Conservation (phyloP, 2,888 invertebrate genomes). For the Smittia aterrima region DNA sequence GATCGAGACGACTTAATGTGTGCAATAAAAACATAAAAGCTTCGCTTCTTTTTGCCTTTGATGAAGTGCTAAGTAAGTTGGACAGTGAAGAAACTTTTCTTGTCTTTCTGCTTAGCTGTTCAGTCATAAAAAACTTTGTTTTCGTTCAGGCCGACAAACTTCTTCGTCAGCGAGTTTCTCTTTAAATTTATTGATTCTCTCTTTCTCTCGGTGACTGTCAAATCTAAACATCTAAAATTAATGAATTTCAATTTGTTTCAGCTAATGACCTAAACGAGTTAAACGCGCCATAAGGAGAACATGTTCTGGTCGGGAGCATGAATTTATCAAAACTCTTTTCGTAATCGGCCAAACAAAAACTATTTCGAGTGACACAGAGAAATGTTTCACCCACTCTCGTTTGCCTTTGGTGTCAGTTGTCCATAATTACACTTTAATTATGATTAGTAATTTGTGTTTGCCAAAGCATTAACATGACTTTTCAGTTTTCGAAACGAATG, state of each 20-base stretch:
- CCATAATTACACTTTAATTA: slow-evolving; percentile 35
- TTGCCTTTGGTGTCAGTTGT: slow-evolving; percentile 10
- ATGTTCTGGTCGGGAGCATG: neutral
- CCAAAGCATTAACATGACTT: slow-evolving; percentile 22
- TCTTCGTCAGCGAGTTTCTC: neutral
- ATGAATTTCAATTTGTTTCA: slow-evolving; percentile 17
- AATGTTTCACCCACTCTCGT: neutral
- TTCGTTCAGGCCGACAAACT: neutral
- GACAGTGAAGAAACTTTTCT: neutral
- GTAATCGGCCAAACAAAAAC: neutral
- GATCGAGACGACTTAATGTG: slow-evolving; percentile 20
- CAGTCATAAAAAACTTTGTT: neutral
- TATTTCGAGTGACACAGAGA: slow-evolving; percentile 10
- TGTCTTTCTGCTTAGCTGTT: neutral
- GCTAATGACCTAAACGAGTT: slow-evolving; percentile 27
- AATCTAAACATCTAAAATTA: neutral
- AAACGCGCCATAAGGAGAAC: neutral
- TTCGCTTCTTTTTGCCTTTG: slow-evolving; percentile 12
- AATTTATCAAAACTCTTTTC: neutral
- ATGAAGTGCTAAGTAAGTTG: slow-evolving; percentile 37
- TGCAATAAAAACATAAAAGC: slow-evolving; percentile 22
- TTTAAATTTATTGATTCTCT: slow-evolving; percentile 34
- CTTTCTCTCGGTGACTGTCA: neutral
- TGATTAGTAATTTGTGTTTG: slow-evolving; percentile 38
- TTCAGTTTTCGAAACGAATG: neutral